Percentiles rank a stretch among this genome's conserved stretches.
These are phyloP conservation scores for Leucopternis melanops DNA, from an alignment of 2,113 vertebrate species.

Conservation along the genomic window DNA sequence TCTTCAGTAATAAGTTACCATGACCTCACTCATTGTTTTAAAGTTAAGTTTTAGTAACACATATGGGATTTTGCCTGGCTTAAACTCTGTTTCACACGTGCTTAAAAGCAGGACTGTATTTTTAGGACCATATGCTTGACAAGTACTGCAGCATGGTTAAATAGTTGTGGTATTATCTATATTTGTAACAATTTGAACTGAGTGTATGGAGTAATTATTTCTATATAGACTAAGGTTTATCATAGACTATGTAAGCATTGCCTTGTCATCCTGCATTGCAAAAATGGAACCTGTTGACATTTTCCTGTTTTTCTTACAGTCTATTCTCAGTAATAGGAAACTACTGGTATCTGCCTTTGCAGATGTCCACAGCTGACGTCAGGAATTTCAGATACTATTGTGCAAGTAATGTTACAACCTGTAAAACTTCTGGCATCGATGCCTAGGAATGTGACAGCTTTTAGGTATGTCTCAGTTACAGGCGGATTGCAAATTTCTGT, in stretches of 20 bases:
- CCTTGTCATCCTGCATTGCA: slow-evolving; percentile 44
- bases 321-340: slow-evolving; percentile 20
- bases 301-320: slow-evolving; percentile 38
- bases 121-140: neutral
- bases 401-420: neutral
- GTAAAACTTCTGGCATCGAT: neutral
- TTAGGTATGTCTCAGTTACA: neutral
- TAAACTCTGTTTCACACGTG: neutral
- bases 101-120: neutral
- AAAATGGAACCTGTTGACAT: slow-evolving; percentile 19
- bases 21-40: neutral
- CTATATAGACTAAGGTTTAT: neutral
- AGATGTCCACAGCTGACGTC: slow-evolving; percentile 26
- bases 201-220: neutral
- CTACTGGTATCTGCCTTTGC: slow-evolving; percentile 52
- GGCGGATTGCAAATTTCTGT: neutral
- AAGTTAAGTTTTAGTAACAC: neutral
- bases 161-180: neutral
- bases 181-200: neutral
- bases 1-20: neutral
- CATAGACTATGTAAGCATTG: neutral
- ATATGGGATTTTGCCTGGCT: neutral
- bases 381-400: slow-evolving; percentile 29
- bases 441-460: neutral
- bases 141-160: neutral